Evolutionary conservation across 2,113 vertebrate genomes (phyloP), one percentile per base, ranked within the genome.

Genomic region (Oreochromis aureus): DNA sequence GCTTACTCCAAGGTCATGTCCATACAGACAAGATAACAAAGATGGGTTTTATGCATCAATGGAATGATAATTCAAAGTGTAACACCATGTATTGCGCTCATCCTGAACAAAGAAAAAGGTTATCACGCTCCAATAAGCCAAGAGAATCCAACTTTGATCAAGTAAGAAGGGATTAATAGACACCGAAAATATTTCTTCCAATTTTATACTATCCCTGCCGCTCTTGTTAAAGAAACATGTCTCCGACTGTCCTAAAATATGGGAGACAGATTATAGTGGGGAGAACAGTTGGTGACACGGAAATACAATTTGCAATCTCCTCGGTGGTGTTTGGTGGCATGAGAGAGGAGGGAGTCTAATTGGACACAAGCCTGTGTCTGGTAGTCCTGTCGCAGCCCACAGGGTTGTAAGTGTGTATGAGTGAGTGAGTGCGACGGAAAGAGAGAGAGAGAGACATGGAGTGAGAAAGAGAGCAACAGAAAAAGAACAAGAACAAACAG

Each of bases 401-500:
- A 91, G 86, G 91, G 89, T 85, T 90, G 85, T 80, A 80, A 80
- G 63, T 41, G 89, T 82, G 89, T 82, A 83, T 80, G 81, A 83
- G 85, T 34, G 91, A 76, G 66, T 55, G 87, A 82, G 86, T 61
- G 78, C 83, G 46, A 87, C 73, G 76, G 83, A 89, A 82, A 83
- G 32, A 36, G 59, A 88, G 59, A 88, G 78, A 87, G 84, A 82
- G 83, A 89, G 85, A 83, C 32, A 80, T 84, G 51, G 84, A 88
- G 86, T 56, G 78, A 36, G 78, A 91, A 71, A 92, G 82, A 79
- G 83, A 93, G 90, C 81, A 80, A 84, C 73, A 93, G 63, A 92
- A 58, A 87, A 80, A 91, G 89, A 92, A 85, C 19, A 44, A 93
- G 91, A 94, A 89, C 87, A 91, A 94, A 96, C 94, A 96, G 93